These are phyloP conservation scores for Capitulum mitella DNA, from an alignment of 2,888 invertebrate species.

Conservation along the genomic window DNA sequence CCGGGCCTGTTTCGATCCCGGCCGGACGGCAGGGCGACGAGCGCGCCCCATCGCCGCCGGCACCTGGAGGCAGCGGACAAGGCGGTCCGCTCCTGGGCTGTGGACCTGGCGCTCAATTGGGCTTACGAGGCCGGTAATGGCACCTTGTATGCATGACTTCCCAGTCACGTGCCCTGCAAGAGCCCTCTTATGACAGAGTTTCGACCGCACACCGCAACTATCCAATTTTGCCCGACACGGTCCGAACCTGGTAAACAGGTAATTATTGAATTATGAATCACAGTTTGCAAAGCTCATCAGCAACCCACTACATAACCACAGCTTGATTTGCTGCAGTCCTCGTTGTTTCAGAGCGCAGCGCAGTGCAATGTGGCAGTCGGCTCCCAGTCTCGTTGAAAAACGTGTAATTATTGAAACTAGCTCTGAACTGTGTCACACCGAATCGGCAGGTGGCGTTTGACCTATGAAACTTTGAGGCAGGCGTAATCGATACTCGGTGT, in stretches of 20 bases:
- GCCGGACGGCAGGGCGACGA: no score
- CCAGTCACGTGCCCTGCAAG: not conserved
- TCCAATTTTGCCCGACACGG: not conserved
- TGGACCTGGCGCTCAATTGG: no score
- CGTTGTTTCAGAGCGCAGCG: no score
- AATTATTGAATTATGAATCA: not conserved
- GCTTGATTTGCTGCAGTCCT: no score
- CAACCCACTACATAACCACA: not conserved
- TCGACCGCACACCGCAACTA: not conserved
- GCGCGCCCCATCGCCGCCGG: no score
- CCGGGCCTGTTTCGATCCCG: no score
- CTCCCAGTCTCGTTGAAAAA: no score
- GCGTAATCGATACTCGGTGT: no score
- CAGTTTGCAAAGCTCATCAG: not conserved
- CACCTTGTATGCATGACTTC: not conserved
- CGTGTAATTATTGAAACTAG: not conserved
- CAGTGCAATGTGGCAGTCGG: no score
- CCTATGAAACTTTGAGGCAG: no score
- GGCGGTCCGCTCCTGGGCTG: no score
- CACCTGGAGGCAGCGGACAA: no score
- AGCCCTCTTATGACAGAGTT: not conserved
- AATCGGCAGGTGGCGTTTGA: not conserved
- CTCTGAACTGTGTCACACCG: not conserved
- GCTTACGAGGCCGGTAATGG: not conserved
- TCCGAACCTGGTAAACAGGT: not conserved